A percentile compares a stretch with the other conserved stretches of the same genome.
Evolutionary conservation across 2,888 invertebrate species (phyloP).

Genomic region (Cinara cedri): DNA sequence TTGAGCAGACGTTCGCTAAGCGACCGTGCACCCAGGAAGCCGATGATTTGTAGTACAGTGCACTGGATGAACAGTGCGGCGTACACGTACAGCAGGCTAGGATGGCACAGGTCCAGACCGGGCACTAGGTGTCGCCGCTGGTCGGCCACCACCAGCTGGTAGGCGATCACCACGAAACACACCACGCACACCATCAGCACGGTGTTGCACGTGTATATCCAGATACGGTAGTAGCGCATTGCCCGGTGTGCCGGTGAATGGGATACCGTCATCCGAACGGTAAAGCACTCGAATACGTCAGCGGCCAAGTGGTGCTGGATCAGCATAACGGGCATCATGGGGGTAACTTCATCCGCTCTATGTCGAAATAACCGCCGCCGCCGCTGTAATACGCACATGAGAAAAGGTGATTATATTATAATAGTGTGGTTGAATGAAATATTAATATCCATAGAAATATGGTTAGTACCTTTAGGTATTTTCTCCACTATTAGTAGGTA

Average conservation of each 20-base stretch:
- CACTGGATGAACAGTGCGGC: conserved; percentile 78
- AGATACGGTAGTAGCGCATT: conserved; percentile 85
- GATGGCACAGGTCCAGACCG: conserved; percentile 77
- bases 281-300: conserved; percentile 49
- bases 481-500: too few relatives aligned
- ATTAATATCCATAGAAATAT: too few relatives aligned
- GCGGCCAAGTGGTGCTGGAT: conserved; percentile 58
- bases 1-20: conserved; percentile 81
- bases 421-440: too few relatives aligned
- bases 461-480: too few relatives aligned
- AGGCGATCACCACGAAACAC: conserved; percentile 64
- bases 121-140: conserved; percentile 75
- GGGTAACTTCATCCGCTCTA: conserved; percentile 54
- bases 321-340: conserved; percentile 59
- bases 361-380: conserved; percentile 30
- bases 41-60: conserved; percentile 73
- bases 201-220: conserved; percentile 92
- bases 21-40: conserved; percentile 80
- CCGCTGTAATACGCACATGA: conserved; percentile 2
- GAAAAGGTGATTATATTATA: neutral
- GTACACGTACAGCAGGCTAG: conserved; percentile 84
- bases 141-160: conserved; percentile 66
- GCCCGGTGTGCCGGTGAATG: conserved; percentile 63
- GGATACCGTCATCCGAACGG: conserved; percentile 60
- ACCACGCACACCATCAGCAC: conserved; percentile 83